A percentile compares a stretch with the other conserved stretches of the same genome.
These are phyloP conservation scores for Pentalonia nigronervosa DNA, from an alignment of 1,140 invertebrate genomes.

Conservation along the genomic window DNA sequence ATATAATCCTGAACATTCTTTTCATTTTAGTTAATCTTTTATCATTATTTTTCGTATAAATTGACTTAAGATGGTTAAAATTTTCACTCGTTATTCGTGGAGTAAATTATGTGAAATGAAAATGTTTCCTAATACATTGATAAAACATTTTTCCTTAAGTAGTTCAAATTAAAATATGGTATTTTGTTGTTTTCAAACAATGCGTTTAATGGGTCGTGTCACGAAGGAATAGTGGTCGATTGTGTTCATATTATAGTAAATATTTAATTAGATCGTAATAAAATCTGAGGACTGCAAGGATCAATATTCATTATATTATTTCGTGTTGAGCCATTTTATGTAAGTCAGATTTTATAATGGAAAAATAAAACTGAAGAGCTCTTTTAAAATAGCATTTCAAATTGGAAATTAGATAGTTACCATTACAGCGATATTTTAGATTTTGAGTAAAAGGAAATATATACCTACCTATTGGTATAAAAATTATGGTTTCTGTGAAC, in stretches of 20 bases:
- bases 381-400: background rate
- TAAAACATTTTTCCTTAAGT: background rate
- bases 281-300: background rate
- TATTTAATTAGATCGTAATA: no score
- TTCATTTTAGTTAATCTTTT: background rate
- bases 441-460: background rate
- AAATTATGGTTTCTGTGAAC: background rate
- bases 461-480: background rate
- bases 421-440: background rate
- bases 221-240: no score
- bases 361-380: background rate
- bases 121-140: background rate
- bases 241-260: no score
- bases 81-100: background rate
- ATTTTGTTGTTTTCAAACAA: background rate
- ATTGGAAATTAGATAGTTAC: background rate
- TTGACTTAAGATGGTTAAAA: background rate
- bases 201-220: background rate
- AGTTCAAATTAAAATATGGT: background rate
- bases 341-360: background rate
- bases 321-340: background rate
- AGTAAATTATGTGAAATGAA: background rate
- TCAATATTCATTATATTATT: background rate
- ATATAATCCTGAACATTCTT: background rate
- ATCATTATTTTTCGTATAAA: background rate